Evolutionary conservation across 2,888 invertebrate species (phyloP).

Genomic region (Lydus trimaculatus): DNA sequence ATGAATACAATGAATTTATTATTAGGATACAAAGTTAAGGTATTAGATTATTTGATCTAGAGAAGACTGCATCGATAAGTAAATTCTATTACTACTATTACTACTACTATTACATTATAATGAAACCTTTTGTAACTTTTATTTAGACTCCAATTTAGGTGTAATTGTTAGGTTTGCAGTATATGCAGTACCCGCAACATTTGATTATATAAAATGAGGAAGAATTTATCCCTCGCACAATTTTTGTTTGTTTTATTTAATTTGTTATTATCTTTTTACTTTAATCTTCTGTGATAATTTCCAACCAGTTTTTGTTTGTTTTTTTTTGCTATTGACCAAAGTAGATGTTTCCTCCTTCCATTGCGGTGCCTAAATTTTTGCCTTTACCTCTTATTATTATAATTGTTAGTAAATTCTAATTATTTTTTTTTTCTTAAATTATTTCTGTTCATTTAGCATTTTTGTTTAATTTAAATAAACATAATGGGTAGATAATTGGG

Average conservation of each 20-base stretch:
- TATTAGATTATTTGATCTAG: constrained; percentile 57
- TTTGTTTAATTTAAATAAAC: background rate
- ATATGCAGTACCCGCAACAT: constrained; percentile 58
- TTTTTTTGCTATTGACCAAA: constrained; percentile 22
- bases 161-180: constrained; percentile 48
- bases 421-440: constrained; percentile 21
- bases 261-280: constrained; percentile 27
- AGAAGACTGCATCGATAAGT: constrained; percentile 61
- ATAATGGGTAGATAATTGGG: constrained; percentile 10
- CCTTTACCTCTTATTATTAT: constrained; percentile 3
- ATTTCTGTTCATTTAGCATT: background rate
- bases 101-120: constrained; percentile 45
- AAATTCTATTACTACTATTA: constrained; percentile 41
- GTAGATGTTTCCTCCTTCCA: constrained; percentile 18
- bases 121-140: constrained; percentile 52
- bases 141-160: constrained; percentile 52
- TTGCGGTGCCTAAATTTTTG: constrained; percentile 30
- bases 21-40: constrained; percentile 58
- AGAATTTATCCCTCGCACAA: constrained; percentile 1
- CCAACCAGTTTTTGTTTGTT: constrained; percentile 17
- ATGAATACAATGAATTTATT: constrained; percentile 63
- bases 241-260: constrained; percentile 19
- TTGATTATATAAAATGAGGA: constrained; percentile 22
- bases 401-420: constrained; percentile 2
- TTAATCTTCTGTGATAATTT: constrained; percentile 44